Conservation (phyloP, 2,113 vertebrate species). For the Bothrops jararaca region DNA sequence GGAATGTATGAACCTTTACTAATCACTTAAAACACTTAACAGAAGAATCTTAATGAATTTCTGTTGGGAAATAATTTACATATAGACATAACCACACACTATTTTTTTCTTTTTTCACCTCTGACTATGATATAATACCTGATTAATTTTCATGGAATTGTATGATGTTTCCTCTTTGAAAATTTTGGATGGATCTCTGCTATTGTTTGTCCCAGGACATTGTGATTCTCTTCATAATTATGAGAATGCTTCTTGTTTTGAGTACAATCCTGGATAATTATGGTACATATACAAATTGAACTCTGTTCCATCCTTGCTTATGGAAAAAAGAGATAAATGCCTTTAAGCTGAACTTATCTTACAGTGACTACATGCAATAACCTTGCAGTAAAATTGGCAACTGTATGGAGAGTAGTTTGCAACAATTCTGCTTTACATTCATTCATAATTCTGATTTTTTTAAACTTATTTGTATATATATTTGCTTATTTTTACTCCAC, state of each 20-base stretch:
- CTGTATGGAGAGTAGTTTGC: neutral
- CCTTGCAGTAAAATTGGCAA: neutral
- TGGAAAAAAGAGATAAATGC: neutral
- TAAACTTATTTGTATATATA: neutral
- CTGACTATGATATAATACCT: neutral
- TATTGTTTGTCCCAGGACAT: neutral
- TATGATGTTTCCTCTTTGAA: neutral
- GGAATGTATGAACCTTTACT: neutral
- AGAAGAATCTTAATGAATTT: neutral
- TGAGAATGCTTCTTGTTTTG: neutral
- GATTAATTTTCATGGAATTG: neutral
- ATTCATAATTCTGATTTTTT: neutral
- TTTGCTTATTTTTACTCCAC: neutral
- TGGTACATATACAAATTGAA: neutral
- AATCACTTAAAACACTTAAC: neutral
- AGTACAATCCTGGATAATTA: neutral
- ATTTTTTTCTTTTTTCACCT: neutral
- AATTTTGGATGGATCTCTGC: neutral
- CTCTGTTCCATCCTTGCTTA: neutral
- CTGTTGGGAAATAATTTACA: neutral
- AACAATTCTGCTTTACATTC: neutral
- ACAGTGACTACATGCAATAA: neutral
- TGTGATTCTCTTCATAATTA: neutral
- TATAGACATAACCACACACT: neutral
- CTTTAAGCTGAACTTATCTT: neutral